These are phyloP conservation scores for Thamnaconus septentrionalis DNA, from an alignment of 2,113 vertebrate species.

Conservation along the genomic window DNA sequence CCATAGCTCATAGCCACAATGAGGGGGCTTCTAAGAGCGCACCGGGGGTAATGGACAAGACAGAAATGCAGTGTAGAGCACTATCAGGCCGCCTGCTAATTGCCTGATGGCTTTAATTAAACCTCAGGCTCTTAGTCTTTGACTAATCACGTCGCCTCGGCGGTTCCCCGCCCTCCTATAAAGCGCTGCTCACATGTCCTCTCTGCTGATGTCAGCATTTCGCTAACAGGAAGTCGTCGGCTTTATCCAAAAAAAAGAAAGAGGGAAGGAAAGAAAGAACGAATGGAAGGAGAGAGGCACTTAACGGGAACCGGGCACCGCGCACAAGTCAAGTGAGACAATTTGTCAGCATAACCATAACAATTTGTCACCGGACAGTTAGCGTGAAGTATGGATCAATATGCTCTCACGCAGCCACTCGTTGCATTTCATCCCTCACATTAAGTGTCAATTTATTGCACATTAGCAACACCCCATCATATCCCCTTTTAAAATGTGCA, in stretches of 20 bases:
- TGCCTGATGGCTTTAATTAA: constrained; percentile 78
- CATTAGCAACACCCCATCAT: constrained; percentile 41
- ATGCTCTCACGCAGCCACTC: constrained; percentile 38
- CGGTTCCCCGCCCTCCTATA: constrained; percentile 39
- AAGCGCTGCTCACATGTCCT: constrained; percentile 47
- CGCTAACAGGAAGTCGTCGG: constrained; percentile 36
- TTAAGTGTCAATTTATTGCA: constrained; percentile 54
- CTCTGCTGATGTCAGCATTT: constrained; percentile 65
- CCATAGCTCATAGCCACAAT: constrained; percentile 62
- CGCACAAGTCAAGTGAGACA: constrained; percentile 33
- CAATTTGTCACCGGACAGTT: constrained; percentile 47
- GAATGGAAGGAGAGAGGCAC: constrained; percentile 26
- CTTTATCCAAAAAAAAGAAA: too few species aligned
- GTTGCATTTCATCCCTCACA: constrained; percentile 43
- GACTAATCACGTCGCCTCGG: constrained; percentile 56
- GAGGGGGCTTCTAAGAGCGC: constrained; percentile 64
- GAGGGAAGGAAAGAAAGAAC: too few species aligned
- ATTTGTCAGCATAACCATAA: constrained; percentile 40
- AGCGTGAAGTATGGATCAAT: constrained; percentile 47
- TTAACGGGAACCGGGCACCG: constrained; percentile 48
- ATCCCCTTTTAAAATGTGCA: constrained; percentile 1
- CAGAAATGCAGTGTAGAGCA: constrained; percentile 69
- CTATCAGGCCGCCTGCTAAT: constrained; percentile 60
- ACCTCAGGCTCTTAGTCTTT: constrained; percentile 67
- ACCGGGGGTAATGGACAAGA: constrained; percentile 66